These are phyloP conservation scores for Mareca strepera DNA, from an alignment of 2,797 vertebrate genomes.

Conservation along the genomic window DNA sequence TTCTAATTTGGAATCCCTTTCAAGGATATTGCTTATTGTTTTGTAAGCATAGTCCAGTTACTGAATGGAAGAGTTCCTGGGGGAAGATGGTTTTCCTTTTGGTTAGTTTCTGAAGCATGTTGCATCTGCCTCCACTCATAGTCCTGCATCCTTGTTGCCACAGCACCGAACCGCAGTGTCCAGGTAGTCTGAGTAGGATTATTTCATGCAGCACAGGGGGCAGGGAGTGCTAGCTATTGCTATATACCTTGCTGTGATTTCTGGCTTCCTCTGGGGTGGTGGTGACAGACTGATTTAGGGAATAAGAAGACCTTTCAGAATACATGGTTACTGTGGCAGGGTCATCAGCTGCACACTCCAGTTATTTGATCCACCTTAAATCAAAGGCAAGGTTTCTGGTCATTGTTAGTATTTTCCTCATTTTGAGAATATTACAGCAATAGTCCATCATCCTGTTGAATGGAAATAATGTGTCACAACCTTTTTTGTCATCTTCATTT, in stretches of 20 bases:
- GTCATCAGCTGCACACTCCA: background rate
- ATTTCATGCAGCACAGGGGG: background rate
- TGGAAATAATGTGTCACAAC: background rate
- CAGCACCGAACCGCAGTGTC: background rate
- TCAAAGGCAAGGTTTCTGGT: background rate
- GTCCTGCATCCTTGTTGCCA: background rate
- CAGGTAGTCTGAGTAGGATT: background rate
- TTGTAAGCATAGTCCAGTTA: background rate
- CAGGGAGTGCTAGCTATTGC: background rate
- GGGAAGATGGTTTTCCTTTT: background rate
- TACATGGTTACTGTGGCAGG: background rate
- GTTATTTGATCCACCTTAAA: background rate
- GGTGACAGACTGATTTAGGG: background rate
- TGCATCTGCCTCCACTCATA: background rate
- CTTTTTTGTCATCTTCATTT: background rate
- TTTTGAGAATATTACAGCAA: background rate
- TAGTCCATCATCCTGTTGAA: background rate
- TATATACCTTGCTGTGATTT: background rate
- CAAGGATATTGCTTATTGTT: background rate
- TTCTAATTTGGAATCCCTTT: background rate
- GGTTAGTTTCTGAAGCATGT: background rate
- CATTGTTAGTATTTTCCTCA: background rate
- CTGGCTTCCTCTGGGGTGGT: background rate
- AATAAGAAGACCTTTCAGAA: background rate
- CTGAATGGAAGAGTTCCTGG: background rate